Conservation (phyloP, 2,888 invertebrate species). For the Darwinula stevensoni region DNA sequence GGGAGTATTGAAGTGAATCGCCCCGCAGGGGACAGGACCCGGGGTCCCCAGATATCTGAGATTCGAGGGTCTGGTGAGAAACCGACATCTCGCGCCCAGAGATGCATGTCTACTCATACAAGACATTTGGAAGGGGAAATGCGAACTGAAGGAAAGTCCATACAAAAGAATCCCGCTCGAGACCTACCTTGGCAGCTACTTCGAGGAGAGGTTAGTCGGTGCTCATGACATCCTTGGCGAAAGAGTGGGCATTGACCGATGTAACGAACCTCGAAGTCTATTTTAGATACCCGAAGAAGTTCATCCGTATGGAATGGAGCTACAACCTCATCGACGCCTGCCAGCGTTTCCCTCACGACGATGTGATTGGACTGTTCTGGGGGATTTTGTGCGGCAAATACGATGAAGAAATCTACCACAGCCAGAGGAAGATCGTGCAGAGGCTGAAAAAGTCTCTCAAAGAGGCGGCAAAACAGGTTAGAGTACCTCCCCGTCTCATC, state of each 20-base stretch:
- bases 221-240: no score
- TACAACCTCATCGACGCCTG: constrained; percentile 8
- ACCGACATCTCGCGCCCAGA: constrained; percentile 21
- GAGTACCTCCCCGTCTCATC: no score
- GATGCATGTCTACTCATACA: constrained; percentile 21
- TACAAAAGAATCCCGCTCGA: no score
- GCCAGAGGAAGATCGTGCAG: no score
- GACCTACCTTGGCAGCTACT: no score
- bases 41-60: constrained; percentile 4
- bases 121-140: constrained; percentile 22
- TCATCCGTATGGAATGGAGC: constrained; percentile 8
- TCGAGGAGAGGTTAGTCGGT: no score
- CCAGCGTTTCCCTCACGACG: constrained; percentile 7
- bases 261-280: no score
- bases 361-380: not conserved
- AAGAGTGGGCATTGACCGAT: no score
- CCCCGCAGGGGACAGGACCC: constrained; percentile 4
- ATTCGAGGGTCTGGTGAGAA: constrained; percentile 19
- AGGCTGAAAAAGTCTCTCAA: not conserved
- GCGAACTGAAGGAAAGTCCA: no score
- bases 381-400: not conserved
- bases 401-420: constrained; percentile 1
- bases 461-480: no score
- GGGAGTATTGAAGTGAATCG: no score
- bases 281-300: constrained; percentile 7